Conservation (phyloP, 2,797 vertebrate genomes). For the Amphiprion clarkii region DNA sequence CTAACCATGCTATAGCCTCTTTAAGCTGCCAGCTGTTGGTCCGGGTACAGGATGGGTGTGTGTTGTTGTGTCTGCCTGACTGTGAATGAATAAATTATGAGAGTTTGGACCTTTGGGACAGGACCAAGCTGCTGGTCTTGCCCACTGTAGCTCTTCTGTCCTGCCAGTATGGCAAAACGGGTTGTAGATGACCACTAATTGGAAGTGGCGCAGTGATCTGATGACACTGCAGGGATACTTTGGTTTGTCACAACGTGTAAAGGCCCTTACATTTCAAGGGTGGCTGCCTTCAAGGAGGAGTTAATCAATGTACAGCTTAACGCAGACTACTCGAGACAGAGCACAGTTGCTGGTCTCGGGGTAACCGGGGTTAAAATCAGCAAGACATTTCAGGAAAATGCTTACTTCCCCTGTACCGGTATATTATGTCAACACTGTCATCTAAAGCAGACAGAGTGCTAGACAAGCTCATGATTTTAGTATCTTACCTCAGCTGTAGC, state of each 20-base stretch:
- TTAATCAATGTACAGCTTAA: constrained; percentile 76
- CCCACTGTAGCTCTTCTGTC: constrained; percentile 32
- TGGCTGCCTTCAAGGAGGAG: constrained; percentile 71
- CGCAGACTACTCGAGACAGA: constrained; percentile 59
- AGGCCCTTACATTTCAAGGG: constrained; percentile 68
- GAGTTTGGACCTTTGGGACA: constrained; percentile 49
- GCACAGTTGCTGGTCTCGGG: constrained; percentile 42
- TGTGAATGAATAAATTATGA: constrained; percentile 77
- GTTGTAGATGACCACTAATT: constrained; percentile 72
- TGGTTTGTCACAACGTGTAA: constrained; percentile 83
- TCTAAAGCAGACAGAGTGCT: constrained; percentile 35
- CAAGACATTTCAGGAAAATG: constrained; percentile 21
- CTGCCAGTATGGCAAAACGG: constrained; percentile 41
- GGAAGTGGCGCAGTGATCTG: constrained; percentile 81
- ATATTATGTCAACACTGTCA: constrained; percentile 49
- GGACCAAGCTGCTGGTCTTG: constrained; percentile 32
- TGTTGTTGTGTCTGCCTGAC: constrained; percentile 57
- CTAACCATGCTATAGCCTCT: constrained; percentile 14
- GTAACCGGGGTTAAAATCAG: constrained; percentile 58
- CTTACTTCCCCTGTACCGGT: constrained; percentile 12
- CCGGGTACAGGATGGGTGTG: constrained; percentile 36
- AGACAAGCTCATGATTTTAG: constrained; percentile 45
- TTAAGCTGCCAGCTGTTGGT: constrained; percentile 49
- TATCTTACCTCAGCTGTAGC: constrained; percentile 69
- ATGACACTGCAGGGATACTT: constrained; percentile 81